Conservation (phyloP, 2,797 vertebrate genomes). For the Anguilla marmorata region DNA sequence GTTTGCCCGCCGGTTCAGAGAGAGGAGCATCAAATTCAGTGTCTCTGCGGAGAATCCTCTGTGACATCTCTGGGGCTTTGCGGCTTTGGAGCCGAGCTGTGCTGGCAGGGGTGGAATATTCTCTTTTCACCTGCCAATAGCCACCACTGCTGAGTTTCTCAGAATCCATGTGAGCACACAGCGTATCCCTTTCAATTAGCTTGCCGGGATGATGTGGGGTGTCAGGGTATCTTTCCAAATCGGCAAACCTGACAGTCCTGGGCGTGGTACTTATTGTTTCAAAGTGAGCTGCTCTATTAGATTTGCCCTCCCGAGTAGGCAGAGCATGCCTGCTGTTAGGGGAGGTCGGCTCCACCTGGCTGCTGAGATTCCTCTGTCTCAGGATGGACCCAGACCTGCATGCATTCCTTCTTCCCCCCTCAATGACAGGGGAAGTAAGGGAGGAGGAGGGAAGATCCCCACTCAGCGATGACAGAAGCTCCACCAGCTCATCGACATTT, state of each 20-base stretch:
- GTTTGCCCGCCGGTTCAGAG: background rate
- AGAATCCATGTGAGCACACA: background rate
- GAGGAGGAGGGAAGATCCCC: constrained; percentile 9
- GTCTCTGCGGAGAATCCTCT: background rate
- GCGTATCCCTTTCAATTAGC: background rate
- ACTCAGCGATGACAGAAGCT: constrained; percentile 24
- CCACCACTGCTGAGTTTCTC: background rate
- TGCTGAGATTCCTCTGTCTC: constrained; percentile 22
- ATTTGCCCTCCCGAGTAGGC: background rate
- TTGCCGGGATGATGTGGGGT: background rate
- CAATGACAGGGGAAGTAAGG: background rate
- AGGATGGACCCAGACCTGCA: constrained; percentile 12
- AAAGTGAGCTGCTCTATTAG: background rate
- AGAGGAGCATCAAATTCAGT: constrained; percentile 16
- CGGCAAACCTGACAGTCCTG: background rate
- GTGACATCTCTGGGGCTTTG: background rate
- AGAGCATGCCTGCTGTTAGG: background rate
- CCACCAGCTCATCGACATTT: constrained; percentile 28
- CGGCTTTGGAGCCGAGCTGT: background rate
- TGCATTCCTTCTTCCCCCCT: background rate
- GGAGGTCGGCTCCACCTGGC: background rate
- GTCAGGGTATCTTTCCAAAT: background rate
- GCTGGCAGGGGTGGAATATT: background rate
- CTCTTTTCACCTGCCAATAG: background rate
- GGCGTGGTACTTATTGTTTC: background rate